Percentiles rank a stretch among this genome's conserved stretches.
These are phyloP conservation scores for Xerus inauris DNA, from an alignment of 2,113 vertebrate species.

Conservation along the genomic window DNA sequence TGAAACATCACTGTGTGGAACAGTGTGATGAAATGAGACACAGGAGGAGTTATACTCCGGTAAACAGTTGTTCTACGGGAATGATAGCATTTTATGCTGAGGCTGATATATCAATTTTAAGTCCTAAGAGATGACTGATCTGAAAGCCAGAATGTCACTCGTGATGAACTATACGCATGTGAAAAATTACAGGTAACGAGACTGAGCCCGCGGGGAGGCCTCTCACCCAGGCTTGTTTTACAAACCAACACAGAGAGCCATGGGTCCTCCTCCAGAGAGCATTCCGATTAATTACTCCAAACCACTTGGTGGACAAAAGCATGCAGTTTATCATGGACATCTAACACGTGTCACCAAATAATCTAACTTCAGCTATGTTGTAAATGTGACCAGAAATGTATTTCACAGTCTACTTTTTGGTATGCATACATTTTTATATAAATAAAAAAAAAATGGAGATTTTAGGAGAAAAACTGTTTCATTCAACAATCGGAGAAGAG, in stretches of 20 bases:
- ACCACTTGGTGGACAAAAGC: constrained; percentile 29
- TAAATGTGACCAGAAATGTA: constrained; percentile 34
- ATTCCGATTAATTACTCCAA: constrained; percentile 69
- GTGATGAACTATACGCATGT: constrained; percentile 87
- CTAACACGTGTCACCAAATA: constrained; percentile 61
- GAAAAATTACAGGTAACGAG: constrained; percentile 88
- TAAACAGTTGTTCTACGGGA: constrained; percentile 91
- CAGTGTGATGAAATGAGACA: constrained; percentile 93
- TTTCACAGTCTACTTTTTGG: constrained; percentile 5
- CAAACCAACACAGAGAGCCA: constrained; percentile 76
- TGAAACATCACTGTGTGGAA: constrained; percentile 93
- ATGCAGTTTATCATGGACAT: not conserved
- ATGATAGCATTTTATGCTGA: constrained; percentile 92
- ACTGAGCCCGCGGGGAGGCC: constrained; percentile 84
- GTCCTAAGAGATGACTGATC: constrained; percentile 91
- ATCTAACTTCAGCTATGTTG: constrained; percentile 11
- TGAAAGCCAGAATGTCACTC: constrained; percentile 87
- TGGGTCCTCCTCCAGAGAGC: constrained; percentile 60
- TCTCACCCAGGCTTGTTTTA: constrained; percentile 79
- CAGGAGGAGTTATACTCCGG: constrained; percentile 90
- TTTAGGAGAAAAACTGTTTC: constrained; percentile 46
- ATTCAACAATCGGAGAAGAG: constrained; percentile 53
- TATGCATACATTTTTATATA: not conserved
- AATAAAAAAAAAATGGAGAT: not conserved
- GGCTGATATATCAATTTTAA: constrained; percentile 91